These are phyloP conservation scores for Panagrolaimus sp. DNA, from an alignment of 1,140 invertebrate genomes.

Conservation along the genomic window DNA sequence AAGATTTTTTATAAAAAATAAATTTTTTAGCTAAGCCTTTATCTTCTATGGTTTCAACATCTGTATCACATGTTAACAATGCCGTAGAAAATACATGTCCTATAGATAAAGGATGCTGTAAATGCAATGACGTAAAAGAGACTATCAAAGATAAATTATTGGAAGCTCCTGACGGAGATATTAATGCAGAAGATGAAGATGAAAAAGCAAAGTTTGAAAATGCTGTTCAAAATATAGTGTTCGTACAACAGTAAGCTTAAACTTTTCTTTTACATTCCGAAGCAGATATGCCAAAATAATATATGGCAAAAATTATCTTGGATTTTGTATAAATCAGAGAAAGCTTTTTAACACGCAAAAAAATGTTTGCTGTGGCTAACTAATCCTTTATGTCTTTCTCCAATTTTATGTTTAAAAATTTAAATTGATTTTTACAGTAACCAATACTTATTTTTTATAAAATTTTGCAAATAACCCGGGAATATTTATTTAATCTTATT, in stretches of 20 bases:
- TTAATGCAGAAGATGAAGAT: constrained; percentile 55
- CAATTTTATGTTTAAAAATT: neutral
- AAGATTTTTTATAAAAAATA: too few relatives aligned
- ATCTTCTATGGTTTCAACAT: neutral
- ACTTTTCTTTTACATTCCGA: neutral
- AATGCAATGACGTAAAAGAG: constrained; percentile 44
- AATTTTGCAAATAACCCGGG: too few relatives aligned
- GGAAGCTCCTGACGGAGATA: constrained; percentile 25
- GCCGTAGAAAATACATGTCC: constrained; percentile 35
- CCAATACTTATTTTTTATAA: too few relatives aligned
- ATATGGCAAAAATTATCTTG: too few relatives aligned
- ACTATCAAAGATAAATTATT: neutral
- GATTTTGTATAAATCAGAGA: too few relatives aligned
- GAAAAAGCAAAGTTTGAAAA: constrained; percentile 42
- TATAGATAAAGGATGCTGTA: constrained; percentile 50
- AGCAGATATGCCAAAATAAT: neutral
- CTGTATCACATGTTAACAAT: neutral
- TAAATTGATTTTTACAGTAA: neutral
- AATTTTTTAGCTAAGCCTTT: neutral
- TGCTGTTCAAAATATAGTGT: constrained; percentile 51
- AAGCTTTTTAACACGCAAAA: too few relatives aligned
- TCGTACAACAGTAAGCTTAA: constrained; percentile 51
- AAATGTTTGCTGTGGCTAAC: neutral
- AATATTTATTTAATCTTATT: neutral
- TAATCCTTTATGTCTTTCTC: too few relatives aligned